A percentile compares a stretch with the other conserved stretches of the same genome.
Conservation (phyloP, 2,797 vertebrate genomes). For the Epinephelus awoara region DNA sequence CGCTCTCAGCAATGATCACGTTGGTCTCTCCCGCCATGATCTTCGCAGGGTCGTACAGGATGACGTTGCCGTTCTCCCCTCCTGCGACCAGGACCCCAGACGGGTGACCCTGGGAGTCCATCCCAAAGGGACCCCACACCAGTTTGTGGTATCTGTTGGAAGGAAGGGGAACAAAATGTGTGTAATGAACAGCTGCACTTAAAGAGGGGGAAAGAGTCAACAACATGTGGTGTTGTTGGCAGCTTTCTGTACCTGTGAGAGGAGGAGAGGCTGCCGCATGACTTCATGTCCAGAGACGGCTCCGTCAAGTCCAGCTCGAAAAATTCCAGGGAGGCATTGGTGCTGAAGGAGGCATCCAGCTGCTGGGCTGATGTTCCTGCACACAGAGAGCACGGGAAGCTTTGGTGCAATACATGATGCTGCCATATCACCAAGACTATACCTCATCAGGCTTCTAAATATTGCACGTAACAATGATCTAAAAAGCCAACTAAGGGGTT, state of each 20-base stretch:
- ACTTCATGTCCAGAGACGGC: constrained; percentile 93
- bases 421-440: background rate
- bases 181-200: background rate
- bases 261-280: constrained; percentile 91
- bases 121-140: constrained; percentile 93
- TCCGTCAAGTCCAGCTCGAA: constrained; percentile 95
- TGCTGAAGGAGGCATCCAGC: constrained; percentile 97
- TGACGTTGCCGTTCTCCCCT: constrained; percentile 95
- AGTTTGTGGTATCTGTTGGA: constrained; percentile 94
- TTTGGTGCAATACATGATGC: background rate
- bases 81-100: constrained; percentile 95
- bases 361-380: constrained; percentile 98
- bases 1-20: constrained; percentile 92
- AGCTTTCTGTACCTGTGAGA: constrained; percentile 88
- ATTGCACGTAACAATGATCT: background rate
- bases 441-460: background rate
- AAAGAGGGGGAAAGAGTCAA: background rate
- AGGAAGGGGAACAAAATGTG: background rate
- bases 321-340: constrained; percentile 95
- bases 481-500: background rate
- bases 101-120: constrained; percentile 78
- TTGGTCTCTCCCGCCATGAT: constrained; percentile 91
- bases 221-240: no score
- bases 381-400: background rate
- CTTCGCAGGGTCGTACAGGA: constrained; percentile 95